Percentiles rank a stretch among this genome's conserved stretches.
Conservation (phyloP, 2,797 vertebrate species). For the Arctocebus calabarensis region DNA sequence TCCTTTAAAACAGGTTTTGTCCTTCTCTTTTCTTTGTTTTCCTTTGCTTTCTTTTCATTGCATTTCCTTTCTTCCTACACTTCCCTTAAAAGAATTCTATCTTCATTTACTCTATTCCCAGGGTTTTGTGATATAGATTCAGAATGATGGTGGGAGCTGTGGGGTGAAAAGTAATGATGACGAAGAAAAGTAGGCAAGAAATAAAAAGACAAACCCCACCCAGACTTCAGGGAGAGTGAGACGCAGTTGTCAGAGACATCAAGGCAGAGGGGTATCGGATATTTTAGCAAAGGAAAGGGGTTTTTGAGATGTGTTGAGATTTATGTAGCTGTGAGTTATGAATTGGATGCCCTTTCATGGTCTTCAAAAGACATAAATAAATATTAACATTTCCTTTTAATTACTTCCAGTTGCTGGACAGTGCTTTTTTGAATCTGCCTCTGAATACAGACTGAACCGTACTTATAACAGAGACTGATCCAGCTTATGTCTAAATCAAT, state of each 20-base stretch:
- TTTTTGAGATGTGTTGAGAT: background rate
- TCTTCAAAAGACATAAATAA: background rate
- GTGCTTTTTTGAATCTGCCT: background rate
- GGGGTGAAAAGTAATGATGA: accelerated
- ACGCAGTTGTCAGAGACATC: background rate
- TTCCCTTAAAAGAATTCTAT: background rate
- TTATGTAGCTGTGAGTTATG: background rate
- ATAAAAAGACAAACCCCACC: background rate
- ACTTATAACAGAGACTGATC: too few relatives aligned
- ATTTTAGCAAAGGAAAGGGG: background rate
- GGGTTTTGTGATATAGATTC: background rate
- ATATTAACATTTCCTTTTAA: background rate
- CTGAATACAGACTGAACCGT: background rate
- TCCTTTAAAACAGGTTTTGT: background rate
- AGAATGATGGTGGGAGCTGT: background rate
- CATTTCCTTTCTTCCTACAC: background rate
- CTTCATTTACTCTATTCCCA: background rate
- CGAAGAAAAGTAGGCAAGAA: background rate
- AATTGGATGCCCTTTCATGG: background rate
- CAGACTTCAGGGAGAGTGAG: background rate
- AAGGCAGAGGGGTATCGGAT: accelerated
- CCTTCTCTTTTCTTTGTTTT: background rate
- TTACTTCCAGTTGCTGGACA: background rate
- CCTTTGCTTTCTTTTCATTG: background rate
- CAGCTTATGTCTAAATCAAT: background rate